phyloP scores from a whole-genome alignment of 2,113 vertebrate species.

The Trochalopteron elliotii region DNA sequence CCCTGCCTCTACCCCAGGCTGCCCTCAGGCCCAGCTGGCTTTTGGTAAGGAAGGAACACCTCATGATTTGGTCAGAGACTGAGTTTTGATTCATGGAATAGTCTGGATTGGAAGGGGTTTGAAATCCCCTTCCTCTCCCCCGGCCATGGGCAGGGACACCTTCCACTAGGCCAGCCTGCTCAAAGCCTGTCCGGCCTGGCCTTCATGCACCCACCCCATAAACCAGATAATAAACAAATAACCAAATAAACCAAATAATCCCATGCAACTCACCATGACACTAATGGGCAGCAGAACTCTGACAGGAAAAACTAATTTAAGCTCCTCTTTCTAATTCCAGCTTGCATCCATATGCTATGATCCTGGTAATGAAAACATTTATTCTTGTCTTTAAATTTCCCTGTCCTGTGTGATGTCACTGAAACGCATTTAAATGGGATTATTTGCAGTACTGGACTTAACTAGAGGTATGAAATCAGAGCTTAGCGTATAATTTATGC shows the following conservation, averaged over 20 bases:
- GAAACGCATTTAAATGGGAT: background rate
- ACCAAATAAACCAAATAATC: too few relatives aligned
- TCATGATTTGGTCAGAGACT: fast-evolving
- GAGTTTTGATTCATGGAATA: background rate
- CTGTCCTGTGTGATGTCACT: background rate
- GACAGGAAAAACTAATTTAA: background rate
- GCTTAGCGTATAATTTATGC: background rate
- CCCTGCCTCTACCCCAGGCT: fast-evolving
- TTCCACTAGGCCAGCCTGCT: too few relatives aligned
- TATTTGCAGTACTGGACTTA: background rate
- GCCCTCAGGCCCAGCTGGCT: fast-evolving
- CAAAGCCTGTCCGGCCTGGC: background rate
- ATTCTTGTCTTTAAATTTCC: background rate
- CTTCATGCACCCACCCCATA: too few relatives aligned
- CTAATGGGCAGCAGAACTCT: background rate
- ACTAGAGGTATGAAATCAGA: background rate
- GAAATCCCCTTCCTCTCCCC: background rate
- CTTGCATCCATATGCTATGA: background rate
- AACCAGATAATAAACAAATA: too few relatives aligned
- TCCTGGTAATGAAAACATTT: background rate
- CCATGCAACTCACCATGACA: fast-evolving
- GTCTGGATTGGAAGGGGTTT: background rate
- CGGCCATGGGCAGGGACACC: background rate
- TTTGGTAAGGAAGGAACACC: background rate
- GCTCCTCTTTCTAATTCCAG: background rate